Evolutionary conservation across 2,113 vertebrate species (phyloP).

Genomic region (Amazona guildingii): DNA sequence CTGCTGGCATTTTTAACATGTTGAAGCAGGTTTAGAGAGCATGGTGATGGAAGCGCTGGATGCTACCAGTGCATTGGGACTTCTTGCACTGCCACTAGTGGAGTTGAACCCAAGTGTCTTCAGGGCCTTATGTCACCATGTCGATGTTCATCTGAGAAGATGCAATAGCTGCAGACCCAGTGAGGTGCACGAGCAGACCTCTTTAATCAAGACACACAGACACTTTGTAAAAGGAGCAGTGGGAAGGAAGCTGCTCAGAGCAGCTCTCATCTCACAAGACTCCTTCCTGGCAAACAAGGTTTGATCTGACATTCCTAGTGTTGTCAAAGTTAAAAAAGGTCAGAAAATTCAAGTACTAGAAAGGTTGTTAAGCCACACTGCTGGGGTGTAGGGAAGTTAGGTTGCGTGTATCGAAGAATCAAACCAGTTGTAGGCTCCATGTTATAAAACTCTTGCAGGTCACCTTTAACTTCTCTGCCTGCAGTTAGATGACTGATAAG

Average conservation of each 20-base stretch:
- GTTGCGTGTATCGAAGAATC: not conserved
- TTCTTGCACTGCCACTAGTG: not conserved
- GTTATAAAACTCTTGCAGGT: not conserved
- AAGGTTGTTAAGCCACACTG: not conserved
- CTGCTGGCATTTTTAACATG: not conserved
- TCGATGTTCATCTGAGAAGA: not conserved
- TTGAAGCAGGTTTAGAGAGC: not conserved
- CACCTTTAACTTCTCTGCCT: not conserved
- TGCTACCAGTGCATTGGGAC: not conserved
- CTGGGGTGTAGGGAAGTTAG: not conserved
- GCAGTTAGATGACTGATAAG: not conserved
- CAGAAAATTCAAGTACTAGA: not conserved
- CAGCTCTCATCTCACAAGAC: not conserved
- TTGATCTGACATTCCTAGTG: not conserved
- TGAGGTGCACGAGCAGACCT: fast-evolving
- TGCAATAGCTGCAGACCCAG: not conserved
- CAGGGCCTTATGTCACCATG: not conserved
- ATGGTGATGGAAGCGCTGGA: not conserved
- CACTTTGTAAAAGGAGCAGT: fast-evolving
- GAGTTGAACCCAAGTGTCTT: not conserved
- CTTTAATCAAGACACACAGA: fast-evolving
- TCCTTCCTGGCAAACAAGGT: not conserved
- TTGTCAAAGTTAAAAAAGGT: not conserved
- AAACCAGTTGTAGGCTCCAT: not conserved
- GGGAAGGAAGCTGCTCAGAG: not conserved